phyloP scores from a whole-genome alignment of 2,113 vertebrate species.

The Sterrhoptilus dennistouni region DNA sequence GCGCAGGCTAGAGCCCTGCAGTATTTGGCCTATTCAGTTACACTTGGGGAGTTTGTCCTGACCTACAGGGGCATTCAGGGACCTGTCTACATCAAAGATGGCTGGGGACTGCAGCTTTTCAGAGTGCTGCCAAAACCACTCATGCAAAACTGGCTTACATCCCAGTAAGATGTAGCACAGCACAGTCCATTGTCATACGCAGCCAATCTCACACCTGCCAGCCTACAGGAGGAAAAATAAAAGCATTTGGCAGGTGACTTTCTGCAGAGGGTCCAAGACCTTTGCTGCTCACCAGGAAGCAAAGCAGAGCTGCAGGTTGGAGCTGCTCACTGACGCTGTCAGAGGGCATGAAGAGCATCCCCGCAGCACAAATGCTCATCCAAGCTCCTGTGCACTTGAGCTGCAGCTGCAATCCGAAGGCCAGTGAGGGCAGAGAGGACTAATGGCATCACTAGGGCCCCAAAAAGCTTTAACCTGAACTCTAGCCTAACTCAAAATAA shows the following conservation, averaged over 20 bases:
- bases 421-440: not conserved
- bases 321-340: not conserved
- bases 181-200: not conserved
- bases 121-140: not conserved
- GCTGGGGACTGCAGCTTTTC: not conserved
- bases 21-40: not conserved
- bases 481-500: not conserved
- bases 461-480: not conserved
- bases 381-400: accelerated
- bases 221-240: not conserved
- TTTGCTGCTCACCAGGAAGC: not conserved
- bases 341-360: accelerated
- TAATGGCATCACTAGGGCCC: not conserved
- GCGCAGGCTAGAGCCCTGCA: not conserved
- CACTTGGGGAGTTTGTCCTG: not conserved
- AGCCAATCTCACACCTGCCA: accelerated
- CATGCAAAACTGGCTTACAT: not conserved
- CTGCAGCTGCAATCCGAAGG: not conserved
- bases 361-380: not conserved
- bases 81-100: not conserved
- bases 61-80: not conserved
- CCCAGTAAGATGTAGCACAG: not conserved
- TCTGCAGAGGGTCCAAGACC: not conserved
- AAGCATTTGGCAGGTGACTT: not conserved
- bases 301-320: not conserved